phyloP scores from a whole-genome alignment of 2,888 invertebrate species.

The Drosophila rubida region DNA sequence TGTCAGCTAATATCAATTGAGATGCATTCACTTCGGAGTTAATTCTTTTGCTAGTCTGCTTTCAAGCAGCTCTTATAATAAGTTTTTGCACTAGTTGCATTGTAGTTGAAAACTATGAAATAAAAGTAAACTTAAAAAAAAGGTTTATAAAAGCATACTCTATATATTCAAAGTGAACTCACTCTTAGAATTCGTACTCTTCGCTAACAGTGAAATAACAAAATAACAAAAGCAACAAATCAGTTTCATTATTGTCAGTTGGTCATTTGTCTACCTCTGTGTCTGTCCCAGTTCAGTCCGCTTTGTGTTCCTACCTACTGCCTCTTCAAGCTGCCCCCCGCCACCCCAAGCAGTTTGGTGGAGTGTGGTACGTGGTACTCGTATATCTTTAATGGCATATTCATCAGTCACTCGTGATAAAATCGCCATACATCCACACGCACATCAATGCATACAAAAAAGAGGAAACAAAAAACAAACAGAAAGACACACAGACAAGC shows the following conservation, averaged over 20 bases:
- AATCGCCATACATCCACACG: conserved; percentile 59
- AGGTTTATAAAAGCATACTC: background rate
- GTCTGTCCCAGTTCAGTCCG: conserved; percentile 14
- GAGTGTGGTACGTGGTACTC: conserved; percentile 54
- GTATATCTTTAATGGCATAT: conserved; percentile 81
- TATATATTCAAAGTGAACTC: background rate
- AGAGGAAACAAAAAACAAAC: conserved; percentile 1
- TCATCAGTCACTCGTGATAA: conserved; percentile 83
- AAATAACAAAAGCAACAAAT: conserved; percentile 41
- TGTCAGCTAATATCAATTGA: no score
- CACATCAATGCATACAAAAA: conserved; percentile 1
- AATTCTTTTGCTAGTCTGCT: no score
- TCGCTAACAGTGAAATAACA: conserved; percentile 10
- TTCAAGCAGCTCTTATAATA: no score
- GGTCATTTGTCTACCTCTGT: conserved; percentile 68
- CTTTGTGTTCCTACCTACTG: conserved; percentile 37
- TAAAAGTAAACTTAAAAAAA: no score
- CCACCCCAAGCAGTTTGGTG: background rate
- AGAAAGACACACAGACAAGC: conserved; percentile 7
- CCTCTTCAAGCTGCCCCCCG: conserved; percentile 1
- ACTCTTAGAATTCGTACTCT: conserved; percentile 12
- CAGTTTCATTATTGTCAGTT: conserved; percentile 67
- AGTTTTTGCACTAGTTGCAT: no score
- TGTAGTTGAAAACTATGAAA: no score
- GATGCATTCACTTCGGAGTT: no score